These are phyloP conservation scores for Enteromius thamalakanensis DNA, from an alignment of 2,797 vertebrate species.

Conservation along the genomic window DNA sequence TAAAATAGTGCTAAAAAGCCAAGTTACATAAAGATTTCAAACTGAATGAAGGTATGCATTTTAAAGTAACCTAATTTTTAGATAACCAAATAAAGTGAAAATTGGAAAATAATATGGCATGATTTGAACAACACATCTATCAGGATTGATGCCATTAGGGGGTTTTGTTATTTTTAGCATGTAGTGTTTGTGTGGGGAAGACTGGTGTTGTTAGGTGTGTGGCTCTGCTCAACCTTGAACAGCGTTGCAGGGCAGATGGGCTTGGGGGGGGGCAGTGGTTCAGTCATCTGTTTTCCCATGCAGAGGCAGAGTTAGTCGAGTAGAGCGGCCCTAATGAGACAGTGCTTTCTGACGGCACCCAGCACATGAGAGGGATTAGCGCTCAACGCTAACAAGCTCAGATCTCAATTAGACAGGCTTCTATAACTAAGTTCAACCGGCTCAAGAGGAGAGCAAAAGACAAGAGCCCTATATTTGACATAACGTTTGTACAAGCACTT, in stretches of 20 bases:
- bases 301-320: constrained; percentile 63
- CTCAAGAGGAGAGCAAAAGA: constrained; percentile 46
- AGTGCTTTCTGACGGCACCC: constrained; percentile 75
- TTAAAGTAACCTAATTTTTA: background rate
- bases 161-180: constrained; percentile 9
- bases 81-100: too few species aligned
- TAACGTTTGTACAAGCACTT: constrained; percentile 38
- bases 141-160: background rate
- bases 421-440: constrained; percentile 64
- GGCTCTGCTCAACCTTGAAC: constrained; percentile 57
- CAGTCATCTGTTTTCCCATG: constrained; percentile 66
- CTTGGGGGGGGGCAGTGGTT: constrained; percentile 62
- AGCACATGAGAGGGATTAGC: constrained; percentile 83
- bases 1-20: background rate
- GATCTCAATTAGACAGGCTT: constrained; percentile 80
- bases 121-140: constrained; percentile 10
- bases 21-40: background rate
- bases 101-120: background rate
- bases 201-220: constrained; percentile 44
- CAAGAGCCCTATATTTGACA: constrained; percentile 41
- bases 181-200: constrained; percentile 23
- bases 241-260: constrained; percentile 51
- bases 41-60: background rate
- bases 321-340: constrained; percentile 76
- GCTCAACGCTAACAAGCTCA: constrained; percentile 77